phyloP scores from a whole-genome alignment of 2,113 vertebrate species.

The Cynoglossus semilaevis region DNA sequence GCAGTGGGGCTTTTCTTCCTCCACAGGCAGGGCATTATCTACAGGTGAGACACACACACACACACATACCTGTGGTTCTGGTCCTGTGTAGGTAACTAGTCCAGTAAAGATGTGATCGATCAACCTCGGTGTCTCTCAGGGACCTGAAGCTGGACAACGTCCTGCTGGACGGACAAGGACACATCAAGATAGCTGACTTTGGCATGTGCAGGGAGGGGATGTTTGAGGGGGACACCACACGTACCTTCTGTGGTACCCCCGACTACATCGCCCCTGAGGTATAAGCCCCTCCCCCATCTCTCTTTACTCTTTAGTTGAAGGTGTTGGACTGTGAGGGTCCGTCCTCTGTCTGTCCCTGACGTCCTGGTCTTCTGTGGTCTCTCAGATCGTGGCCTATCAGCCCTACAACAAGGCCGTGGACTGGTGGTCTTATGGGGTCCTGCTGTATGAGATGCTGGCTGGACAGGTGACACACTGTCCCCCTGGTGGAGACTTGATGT shows the following conservation, averaged over 20 bases:
- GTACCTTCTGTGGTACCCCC: conserved; percentile 89
- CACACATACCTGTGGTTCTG: conserved; percentile 33
- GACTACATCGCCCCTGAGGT: conserved; percentile 94
- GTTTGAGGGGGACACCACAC: conserved; percentile 81
- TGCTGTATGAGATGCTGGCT: conserved; percentile 91
- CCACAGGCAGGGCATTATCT: conserved; percentile 90
- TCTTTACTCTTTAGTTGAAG: conserved; percentile 18
- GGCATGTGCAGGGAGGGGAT: conserved; percentile 92
- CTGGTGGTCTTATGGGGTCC: conserved; percentile 92
- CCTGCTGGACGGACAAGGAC: conserved; percentile 86
- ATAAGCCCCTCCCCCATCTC: conserved; percentile 13
- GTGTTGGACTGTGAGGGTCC: conserved; percentile 8
- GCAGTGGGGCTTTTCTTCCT: conserved; percentile 89
- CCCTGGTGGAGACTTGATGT: no score
- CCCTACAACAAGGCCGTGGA: conserved; percentile 88
- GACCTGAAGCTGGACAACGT: conserved; percentile 92
- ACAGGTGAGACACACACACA: conserved; percentile 76
- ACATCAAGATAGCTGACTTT: conserved; percentile 92
- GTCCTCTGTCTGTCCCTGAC: conserved; percentile 23
- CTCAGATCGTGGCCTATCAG: conserved; percentile 90
- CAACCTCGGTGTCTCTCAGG: conserved; percentile 67
- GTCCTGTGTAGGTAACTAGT: conserved; percentile 45
- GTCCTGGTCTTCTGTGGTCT: conserved; percentile 10
- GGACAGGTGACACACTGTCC: conserved; percentile 79
- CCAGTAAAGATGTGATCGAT: conserved; percentile 52